Base-by-base conservation (phyloP, 1,140 invertebrate genomes). In the Ostrea edulis region DNA sequence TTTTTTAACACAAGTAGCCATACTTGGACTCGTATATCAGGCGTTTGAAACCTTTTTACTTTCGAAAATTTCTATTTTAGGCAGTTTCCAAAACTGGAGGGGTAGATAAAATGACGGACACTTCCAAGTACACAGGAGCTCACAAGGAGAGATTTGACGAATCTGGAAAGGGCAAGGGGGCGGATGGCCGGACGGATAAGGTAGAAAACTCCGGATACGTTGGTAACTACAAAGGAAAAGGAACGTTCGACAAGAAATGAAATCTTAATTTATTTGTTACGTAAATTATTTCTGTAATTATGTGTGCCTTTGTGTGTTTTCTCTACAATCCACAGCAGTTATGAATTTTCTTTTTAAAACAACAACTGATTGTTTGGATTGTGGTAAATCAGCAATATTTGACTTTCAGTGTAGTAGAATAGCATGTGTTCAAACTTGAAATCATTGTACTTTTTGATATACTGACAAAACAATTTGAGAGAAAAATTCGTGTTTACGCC, bases 21-120 rank as follows among this genome's bases (percentile, higher is more conserved):
- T 12, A 58, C 14, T 12, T 3, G 55, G 55, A 58, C 20, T 20
- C 0, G 20, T 58, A 12, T 12, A 58, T 58, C 20, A 2, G 54
- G 14, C 8, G 20, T 17, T 62, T 17, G 55, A 62, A 20, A 9
- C 8, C 14, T 20, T 20, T 8, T 58, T 58, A 20, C 14, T n/a
- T n/a, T 58, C 55, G 17, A 62, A 20, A 20, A 20, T 62, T 77
- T 25, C 29, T 77, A 2, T 25, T 77, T 71, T 35, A 77, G 68
- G 68, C 68, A 14, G 35, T 25, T 25, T 77, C 68, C 22, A 29
- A 22, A 14, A 77, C 68, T 3, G 68, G 68, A 25, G 68, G 68
- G 12, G 68, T 77, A 0, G 68, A 77, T 14, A 77, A 25, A 35
- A 77, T 99, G 89, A 99, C 98, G 11, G 95, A 96, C 90, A 90